Evolutionary conservation across 2,888 invertebrate genomes (phyloP).

Genomic region (Molorchus minor): DNA sequence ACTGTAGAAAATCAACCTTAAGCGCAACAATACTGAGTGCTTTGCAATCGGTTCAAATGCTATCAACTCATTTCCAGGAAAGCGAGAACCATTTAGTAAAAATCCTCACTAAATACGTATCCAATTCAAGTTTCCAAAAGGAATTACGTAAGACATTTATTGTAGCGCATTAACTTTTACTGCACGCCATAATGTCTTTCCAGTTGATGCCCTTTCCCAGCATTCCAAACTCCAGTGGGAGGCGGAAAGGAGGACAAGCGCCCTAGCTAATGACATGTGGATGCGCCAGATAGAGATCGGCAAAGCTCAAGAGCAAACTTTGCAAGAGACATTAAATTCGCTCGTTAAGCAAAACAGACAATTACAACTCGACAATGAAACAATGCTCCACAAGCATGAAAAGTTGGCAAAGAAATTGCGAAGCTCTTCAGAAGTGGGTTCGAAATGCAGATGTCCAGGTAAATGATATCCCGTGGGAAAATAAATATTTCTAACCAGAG

Average conservation of each 20-base stretch:
- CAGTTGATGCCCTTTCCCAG: conserved; percentile 47
- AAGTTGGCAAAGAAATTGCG: conserved; percentile 42
- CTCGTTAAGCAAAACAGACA: conserved; percentile 55
- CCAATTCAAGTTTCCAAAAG: conserved; percentile 46
- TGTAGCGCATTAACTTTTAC: background rate
- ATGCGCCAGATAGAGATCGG: conserved; percentile 52
- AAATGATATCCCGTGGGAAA: conserved; percentile 1
- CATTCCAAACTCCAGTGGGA: conserved; percentile 52
- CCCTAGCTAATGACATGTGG: conserved; percentile 55
- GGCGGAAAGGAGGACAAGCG: conserved; percentile 49
- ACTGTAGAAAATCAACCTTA: conserved; percentile 32
- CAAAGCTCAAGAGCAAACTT: conserved; percentile 47
- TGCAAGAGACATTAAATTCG: conserved; percentile 51
- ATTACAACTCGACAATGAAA: conserved; percentile 54
- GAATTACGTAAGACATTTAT: conserved; percentile 48
- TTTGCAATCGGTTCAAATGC: conserved; percentile 40
- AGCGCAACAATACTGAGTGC: conserved; percentile 32
- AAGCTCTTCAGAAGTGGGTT: conserved; percentile 28
- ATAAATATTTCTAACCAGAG: conserved; percentile 3
- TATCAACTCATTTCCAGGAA: conserved; percentile 43
- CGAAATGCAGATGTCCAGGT: conserved; percentile 27
- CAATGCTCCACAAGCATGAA: conserved; percentile 51
- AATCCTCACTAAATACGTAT: conserved; percentile 49
- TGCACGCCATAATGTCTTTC: conserved; percentile 26
- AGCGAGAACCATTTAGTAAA: conserved; percentile 49